Conservation (phyloP, 2,113 vertebrate genomes). For the Mus spicilegus region DNA sequence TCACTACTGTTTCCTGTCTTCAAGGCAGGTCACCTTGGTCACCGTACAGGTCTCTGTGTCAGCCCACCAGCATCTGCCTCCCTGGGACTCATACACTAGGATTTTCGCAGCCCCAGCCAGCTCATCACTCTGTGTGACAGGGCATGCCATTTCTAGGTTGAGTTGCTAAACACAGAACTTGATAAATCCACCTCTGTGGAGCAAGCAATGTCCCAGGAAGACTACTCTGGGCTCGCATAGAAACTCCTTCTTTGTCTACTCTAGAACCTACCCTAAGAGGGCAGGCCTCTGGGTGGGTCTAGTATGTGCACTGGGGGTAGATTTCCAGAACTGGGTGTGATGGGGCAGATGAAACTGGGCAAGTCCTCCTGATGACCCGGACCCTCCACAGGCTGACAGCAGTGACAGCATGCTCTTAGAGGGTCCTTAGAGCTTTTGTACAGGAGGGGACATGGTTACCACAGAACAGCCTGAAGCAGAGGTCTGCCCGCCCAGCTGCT, state of each 20-base stretch:
- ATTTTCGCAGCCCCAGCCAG: neutral
- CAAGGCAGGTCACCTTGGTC: neutral
- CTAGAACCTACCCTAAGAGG: conserved; percentile 26
- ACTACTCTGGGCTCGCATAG: neutral
- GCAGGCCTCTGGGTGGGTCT: neutral
- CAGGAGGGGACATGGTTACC: neutral
- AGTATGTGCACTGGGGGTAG: neutral
- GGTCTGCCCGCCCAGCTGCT: neutral
- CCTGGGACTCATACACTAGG: neutral
- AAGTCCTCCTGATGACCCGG: neutral
- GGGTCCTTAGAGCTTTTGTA: neutral
- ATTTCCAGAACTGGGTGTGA: conserved; percentile 12
- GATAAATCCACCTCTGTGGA: neutral
- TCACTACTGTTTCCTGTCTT: neutral
- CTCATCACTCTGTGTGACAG: too few species aligned
- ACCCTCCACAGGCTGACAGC: neutral
- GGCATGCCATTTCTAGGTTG: neutral
- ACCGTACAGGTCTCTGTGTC: neutral
- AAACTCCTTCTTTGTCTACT: neutral
- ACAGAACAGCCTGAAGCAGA: conserved; percentile 9
- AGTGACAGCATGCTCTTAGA: neutral
- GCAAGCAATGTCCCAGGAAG: neutral
- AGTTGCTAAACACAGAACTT: neutral
- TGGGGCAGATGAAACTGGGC: conserved; percentile 24
- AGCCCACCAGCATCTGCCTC: neutral